phyloP scores from a whole-genome alignment of 2,797 vertebrate species.

The Microctenopoma steveboyesi region DNA sequence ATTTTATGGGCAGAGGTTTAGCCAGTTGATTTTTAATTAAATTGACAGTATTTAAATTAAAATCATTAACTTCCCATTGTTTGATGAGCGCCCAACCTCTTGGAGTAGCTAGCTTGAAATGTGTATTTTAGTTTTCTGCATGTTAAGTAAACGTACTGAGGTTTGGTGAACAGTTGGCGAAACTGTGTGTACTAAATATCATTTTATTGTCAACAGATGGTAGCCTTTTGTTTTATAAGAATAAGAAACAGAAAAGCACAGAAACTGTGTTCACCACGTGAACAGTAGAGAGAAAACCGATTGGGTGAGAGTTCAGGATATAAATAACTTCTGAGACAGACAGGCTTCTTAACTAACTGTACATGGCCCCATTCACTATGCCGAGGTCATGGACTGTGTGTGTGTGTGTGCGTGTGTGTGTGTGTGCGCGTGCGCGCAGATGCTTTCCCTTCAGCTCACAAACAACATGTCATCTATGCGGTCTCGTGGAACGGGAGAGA shows the following conservation, averaged over 20 bases:
- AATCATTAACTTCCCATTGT: background rate
- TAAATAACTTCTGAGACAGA: slow-evolving; percentile 63
- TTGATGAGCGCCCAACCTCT: background rate
- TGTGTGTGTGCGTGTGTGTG: background rate
- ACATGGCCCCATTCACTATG: slow-evolving; percentile 28
- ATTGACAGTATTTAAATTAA: background rate
- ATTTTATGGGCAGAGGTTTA: background rate
- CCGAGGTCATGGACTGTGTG: slow-evolving; percentile 29
- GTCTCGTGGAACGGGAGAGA: slow-evolving; percentile 1
- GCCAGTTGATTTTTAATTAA: slow-evolving; percentile 1
- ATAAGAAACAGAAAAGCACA: background rate
- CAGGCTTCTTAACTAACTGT: slow-evolving; percentile 42
- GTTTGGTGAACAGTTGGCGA: background rate
- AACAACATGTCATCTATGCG: slow-evolving; percentile 31
- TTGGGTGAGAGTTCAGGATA: slow-evolving; percentile 50
- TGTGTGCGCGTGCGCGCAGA: background rate
- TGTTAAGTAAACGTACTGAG: background rate
- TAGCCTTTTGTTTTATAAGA: background rate
- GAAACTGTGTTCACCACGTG: slow-evolving; percentile 12
- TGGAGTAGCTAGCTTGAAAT: background rate
- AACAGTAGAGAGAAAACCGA: slow-evolving; percentile 30
- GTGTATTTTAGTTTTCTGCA: background rate
- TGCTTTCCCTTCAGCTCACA: slow-evolving; percentile 38
- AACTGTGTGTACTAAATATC: background rate
- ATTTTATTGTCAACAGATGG: background rate